Evolutionary conservation across 2,797 vertebrate species (phyloP), one percentile per base, ranked within the genome.

Genomic region (Scyliorhinus canicula): DNA sequence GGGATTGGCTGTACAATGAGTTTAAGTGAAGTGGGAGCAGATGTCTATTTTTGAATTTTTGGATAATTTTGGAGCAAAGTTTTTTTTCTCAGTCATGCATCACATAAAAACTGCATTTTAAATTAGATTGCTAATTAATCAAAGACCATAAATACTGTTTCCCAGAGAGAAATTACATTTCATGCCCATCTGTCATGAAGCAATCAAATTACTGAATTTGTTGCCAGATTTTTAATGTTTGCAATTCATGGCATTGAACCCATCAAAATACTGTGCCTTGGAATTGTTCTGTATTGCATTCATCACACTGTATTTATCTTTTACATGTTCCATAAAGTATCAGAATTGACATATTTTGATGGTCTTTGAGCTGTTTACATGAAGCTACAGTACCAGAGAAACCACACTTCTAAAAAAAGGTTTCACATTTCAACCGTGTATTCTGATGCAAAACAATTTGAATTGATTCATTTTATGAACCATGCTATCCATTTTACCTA

Each of bases 381-480:
- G 31, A 69, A 94, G 44, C 11, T 52, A 52, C 67, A 52, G 40
- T 71, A 47, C 26, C 14, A 94, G 1, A 35, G 65, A 26, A 31
- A n/a, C 5, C 67, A 74, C 44, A 50, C 44, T 71, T 47, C 50
- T 60, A 21, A 60, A 90, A 71, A 71, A 71, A 52, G 28, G 65
- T 69, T 9, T 12, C 40, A 19, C 44, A 35, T 93, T 52, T 91
- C 88, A 91, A 91, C n/a, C 21, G 16, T 44, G 60, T 63, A 65
- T 91, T 40, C 57, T 91, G 57, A 91, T 65, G 65, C 7, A 71
- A 94, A 69, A 52, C 35, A 52, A 94, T 94, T n/a, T 65, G 47
- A 94, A 74, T 69, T 94, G 26, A 94, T 94, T 94, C 47, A 71
- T 94, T 52, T 71, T 71, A 50, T 35, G 44, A 94, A 71, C 28